Evolutionary conservation across 2,888 invertebrate species (phyloP), one percentile per base, ranked within the genome.

Genomic region (Lamellibrachia satsuma): DNA sequence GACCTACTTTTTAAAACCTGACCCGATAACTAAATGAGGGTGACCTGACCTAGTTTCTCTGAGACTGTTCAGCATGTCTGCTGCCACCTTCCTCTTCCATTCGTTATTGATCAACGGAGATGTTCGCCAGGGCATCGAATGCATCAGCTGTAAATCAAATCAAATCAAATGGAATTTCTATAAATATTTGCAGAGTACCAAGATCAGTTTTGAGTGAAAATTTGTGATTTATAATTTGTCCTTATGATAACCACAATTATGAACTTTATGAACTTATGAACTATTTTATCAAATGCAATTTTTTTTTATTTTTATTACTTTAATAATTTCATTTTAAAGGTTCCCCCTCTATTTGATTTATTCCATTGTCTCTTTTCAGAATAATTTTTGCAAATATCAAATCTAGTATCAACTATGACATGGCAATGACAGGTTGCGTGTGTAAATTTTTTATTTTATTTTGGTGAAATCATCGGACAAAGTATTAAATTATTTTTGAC

Each of bases 81-180:
- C 96, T 0, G 98, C 98, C 22, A 98, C 97, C 93, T 97, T 97
- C 6, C 97, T 97, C 94, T 98, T 97, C 98, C 98, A 98, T 92
- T 97, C 97, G 27, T 94, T 94, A 94, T 97, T 96, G 55, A 97
- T 96, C 90, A 94, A 94, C 92, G 97, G 96, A 92, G 96, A 97
- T 93, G 96, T 97, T 94, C 96, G 97, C 97, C 97, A 98, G 3
- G 97, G 98, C 95, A 98, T 97, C 15, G 97, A 97, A 93, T 97
- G 97, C 91, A 98, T 97, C 2, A 98, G 96, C 96, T 97, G 93
- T 11, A 93, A 92, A 52, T 91, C 7, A 75, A 39, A 22, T 90
- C 8, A 15, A 11, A 57, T 57, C 8, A 57, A 11, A 11, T 22
- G 4, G 75, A 75, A 11, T 2, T 75, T 75, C 15, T n/a, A 15